Percentiles rank a stretch among this genome's conserved stretches.
Conservation (phyloP, 2,797 vertebrate species). For the Orientallactaga sibirica region DNA sequence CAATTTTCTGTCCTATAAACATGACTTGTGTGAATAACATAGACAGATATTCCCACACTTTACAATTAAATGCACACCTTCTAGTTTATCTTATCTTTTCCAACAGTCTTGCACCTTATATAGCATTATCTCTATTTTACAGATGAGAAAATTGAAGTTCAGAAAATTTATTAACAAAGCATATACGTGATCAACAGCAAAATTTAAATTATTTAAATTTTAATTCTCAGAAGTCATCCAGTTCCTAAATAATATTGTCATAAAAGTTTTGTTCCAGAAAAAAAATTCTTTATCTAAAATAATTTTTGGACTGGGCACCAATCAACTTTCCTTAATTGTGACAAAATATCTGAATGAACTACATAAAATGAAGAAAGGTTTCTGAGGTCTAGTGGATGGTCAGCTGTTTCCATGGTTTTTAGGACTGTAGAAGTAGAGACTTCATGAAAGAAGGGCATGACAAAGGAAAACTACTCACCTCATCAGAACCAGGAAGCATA, state of each 20-base stretch:
- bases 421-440: background rate
- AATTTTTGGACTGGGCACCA: background rate
- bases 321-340: background rate
- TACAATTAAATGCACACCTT: background rate
- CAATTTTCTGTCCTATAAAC: background rate
- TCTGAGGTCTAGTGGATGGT: background rate
- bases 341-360: background rate
- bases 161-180: background rate
- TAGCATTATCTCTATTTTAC: background rate
- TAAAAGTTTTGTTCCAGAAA: conserved; percentile 19
- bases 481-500: background rate
- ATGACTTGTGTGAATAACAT: background rate
- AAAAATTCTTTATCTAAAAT: background rate
- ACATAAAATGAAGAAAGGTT: background rate
- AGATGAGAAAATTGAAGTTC: background rate
- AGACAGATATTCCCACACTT: background rate
- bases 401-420: background rate
- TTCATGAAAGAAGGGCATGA: background rate
- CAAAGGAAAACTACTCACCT: background rate
- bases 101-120: background rate
- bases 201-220: conserved; percentile 23
- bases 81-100: background rate
- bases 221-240: background rate
- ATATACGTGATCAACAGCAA: conserved; percentile 1
- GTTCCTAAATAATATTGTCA: background rate